These are phyloP conservation scores for Donacobius atricapilla DNA, from an alignment of 2,113 vertebrate species.

Conservation along the genomic window DNA sequence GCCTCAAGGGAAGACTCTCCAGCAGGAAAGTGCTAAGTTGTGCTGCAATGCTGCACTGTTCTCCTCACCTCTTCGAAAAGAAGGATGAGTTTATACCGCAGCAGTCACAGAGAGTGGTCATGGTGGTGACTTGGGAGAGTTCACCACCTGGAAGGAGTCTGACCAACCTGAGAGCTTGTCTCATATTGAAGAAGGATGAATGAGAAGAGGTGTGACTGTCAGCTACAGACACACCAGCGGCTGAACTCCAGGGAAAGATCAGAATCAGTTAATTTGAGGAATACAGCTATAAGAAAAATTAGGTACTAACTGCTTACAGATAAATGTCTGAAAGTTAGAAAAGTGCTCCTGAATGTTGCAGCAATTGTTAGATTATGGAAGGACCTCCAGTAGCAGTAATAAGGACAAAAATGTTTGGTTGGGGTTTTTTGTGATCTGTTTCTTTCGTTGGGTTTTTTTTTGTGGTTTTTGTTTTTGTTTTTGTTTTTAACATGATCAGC, in stretches of 20 bases:
- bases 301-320: neutral
- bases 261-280: neutral
- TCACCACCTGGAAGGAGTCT: neutral
- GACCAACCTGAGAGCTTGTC: neutral
- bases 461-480: too few species aligned
- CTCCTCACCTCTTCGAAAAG: neutral
- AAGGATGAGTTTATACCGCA: neutral
- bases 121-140: neutral
- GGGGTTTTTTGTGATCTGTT: too few species aligned
- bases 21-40: neutral
- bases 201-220: neutral
- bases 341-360: neutral
- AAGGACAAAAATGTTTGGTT: neutral
- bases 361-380: neutral
- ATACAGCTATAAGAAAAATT: neutral
- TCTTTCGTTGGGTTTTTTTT: too few species aligned
- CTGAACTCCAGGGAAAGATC: neutral
- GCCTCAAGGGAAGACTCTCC: neutral
- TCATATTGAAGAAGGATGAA: neutral
- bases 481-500: neutral
- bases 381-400: rapidly evolving
- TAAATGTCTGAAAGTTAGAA: neutral
- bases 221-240: neutral
- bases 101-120: neutral
- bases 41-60: neutral